A percentile compares a stretch with the other conserved stretches of the same genome.
Evolutionary conservation across 2,113 vertebrate species (phyloP).

Genomic region (Corythoichthys haematopterus): DNA sequence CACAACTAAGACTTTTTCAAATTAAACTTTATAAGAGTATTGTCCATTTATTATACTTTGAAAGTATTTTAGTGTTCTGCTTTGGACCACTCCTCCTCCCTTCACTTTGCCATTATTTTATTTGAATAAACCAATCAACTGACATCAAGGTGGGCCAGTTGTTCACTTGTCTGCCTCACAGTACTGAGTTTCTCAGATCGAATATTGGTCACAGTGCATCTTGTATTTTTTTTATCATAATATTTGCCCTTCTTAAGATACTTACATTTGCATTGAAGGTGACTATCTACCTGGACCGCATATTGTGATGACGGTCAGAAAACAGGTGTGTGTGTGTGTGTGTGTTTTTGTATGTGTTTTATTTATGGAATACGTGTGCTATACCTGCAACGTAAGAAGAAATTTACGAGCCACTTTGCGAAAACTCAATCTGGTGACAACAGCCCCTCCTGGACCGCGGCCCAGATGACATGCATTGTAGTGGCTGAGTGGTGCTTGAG

Average conservation of each 20-base stretch:
- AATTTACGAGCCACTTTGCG: constrained; percentile 79
- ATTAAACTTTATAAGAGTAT: background rate
- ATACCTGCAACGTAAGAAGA: constrained; percentile 73
- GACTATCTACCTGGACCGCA: too few relatives aligned
- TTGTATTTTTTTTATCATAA: too few relatives aligned
- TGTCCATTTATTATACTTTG: background rate
- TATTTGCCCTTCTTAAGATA: too few relatives aligned
- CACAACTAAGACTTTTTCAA: background rate
- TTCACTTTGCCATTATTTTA: too few relatives aligned
- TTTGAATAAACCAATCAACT: too few relatives aligned
- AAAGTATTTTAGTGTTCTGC: background rate
- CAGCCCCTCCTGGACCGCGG: constrained; percentile 75
- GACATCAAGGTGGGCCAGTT: background rate
- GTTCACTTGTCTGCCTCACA: too few relatives aligned
- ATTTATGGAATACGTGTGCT: background rate
- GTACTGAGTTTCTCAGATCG: too few relatives aligned
- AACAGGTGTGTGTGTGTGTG: too few relatives aligned
- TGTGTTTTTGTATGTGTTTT: too few relatives aligned
- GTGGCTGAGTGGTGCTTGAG: constrained; percentile 71
- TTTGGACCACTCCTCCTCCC: background rate
- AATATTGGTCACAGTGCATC: too few relatives aligned
- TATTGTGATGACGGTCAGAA: too few relatives aligned
- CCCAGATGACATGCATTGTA: constrained; percentile 80
- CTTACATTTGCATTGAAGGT: too few relatives aligned
- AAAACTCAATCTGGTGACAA: constrained; percentile 76